A percentile compares a stretch with the other conserved stretches of the same genome.
Conservation (phyloP, 2,113 vertebrate species). For the Oryzias curvinotus region DNA sequence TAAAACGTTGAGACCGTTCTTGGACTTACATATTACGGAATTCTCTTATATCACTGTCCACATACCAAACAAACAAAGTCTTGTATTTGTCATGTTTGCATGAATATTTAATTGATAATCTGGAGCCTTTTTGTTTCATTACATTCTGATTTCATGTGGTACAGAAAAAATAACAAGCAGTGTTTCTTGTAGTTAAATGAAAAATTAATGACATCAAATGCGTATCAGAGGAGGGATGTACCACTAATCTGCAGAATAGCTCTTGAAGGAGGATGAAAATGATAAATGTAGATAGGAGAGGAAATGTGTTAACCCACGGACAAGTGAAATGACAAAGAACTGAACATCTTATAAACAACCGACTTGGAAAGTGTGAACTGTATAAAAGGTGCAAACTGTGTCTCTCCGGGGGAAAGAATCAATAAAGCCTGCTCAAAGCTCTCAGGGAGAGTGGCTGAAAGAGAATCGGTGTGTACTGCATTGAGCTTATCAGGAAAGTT, state of each 20-base stretch:
- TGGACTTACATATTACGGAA: too few species aligned
- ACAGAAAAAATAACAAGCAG: background rate
- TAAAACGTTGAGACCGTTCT: too few species aligned
- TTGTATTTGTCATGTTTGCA: background rate
- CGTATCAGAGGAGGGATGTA: constrained; percentile 34
- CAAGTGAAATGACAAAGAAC: constrained; percentile 30
- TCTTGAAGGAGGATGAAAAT: constrained; percentile 37
- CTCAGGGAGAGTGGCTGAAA: background rate
- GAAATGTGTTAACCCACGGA: constrained; percentile 28
- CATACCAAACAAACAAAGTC: background rate
- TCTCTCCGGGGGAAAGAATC: constrained; percentile 31
- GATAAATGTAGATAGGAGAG: constrained; percentile 9
- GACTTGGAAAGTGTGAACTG: constrained; percentile 32
- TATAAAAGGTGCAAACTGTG: constrained; percentile 20
- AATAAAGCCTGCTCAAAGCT: constrained; percentile 25
- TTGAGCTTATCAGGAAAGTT: constrained; percentile 58
- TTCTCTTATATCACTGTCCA: too few species aligned
- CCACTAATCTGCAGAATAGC: constrained; percentile 47
- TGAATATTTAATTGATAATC: too few species aligned
- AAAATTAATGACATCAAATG: constrained; percentile 9
- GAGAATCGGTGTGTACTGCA: constrained; percentile 19
- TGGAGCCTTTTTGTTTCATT: too few species aligned
- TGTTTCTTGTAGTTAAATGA: background rate
- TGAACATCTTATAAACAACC: constrained; percentile 15
- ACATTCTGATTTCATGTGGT: background rate